Conservation (phyloP, 2,113 vertebrate genomes). For the Halichoeres trimaculatus region DNA sequence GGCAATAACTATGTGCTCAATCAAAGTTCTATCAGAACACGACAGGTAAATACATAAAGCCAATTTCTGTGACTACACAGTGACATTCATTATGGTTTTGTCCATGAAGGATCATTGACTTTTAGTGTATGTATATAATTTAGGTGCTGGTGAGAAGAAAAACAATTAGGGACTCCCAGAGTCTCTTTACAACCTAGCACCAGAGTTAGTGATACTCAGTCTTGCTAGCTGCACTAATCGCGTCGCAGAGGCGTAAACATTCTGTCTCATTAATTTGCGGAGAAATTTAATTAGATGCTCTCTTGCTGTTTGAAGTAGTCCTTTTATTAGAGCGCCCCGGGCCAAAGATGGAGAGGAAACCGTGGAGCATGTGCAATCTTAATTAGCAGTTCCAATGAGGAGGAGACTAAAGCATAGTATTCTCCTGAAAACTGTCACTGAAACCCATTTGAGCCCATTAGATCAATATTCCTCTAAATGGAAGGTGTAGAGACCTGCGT, state of each 20-base stretch:
- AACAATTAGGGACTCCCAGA: constrained; percentile 11
- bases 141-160: constrained; percentile 27
- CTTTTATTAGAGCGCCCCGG: constrained; percentile 50
- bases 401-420: background rate
- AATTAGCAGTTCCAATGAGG: constrained; percentile 43
- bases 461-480: constrained; percentile 26
- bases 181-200: constrained; percentile 22
- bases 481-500: background rate
- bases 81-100: constrained; percentile 24
- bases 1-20: constrained; percentile 10
- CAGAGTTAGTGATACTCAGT: background rate
- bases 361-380: constrained; percentile 40
- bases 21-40: constrained; percentile 10
- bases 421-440: constrained; percentile 10
- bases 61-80: background rate
- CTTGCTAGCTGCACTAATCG: constrained; percentile 43
- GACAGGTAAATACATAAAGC: constrained; percentile 1
- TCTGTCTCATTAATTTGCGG: constrained; percentile 66
- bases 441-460: background rate
- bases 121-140: constrained; percentile 49
- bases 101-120: constrained; percentile 29
- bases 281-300: constrained; percentile 71
- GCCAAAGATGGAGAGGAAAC: constrained; percentile 37
- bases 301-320: constrained; percentile 66
- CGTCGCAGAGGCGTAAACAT: constrained; percentile 53